A percentile compares a stretch with the other conserved stretches of the same genome.
These are phyloP conservation scores for Allygus modestus DNA, from an alignment of 2,888 invertebrate species.

Conservation along the genomic window DNA sequence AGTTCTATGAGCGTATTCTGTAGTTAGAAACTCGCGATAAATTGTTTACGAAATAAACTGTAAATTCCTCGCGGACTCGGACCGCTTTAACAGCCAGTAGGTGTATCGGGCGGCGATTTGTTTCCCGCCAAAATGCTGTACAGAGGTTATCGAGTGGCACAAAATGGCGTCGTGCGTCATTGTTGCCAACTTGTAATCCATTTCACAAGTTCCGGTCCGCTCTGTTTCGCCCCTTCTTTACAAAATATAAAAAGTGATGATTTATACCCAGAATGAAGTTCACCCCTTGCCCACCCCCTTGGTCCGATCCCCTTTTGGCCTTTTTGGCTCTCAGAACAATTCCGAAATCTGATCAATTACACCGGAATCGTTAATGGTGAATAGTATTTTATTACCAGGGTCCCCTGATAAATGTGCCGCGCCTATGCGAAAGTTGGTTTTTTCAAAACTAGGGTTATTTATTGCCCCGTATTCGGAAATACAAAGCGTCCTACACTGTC, in stretches of 20 bases:
- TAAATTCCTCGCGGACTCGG: too few species aligned
- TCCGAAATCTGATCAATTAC: constrained; percentile 63
- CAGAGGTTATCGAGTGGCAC: constrained; percentile 56
- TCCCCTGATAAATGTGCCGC: constrained; percentile 36
- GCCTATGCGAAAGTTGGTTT: constrained; percentile 58
- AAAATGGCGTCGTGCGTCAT: constrained; percentile 54
- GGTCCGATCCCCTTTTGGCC: constrained; percentile 6
- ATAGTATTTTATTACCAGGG: constrained; percentile 63
- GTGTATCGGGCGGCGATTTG: constrained; percentile 8
- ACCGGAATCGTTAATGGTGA: constrained; percentile 58
- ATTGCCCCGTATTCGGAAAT: constrained; percentile 46
- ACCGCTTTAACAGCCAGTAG: neutral
- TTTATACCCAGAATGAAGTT: constrained; percentile 55
- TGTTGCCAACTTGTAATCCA: constrained; percentile 47
- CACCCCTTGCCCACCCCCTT: constrained; percentile 49
- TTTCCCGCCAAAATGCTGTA: constrained; percentile 15
- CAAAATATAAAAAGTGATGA: constrained; percentile 60
- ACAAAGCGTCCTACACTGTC: constrained; percentile 35
- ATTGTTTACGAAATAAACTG: too few species aligned
- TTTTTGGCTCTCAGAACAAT: constrained; percentile 44
- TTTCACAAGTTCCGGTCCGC: constrained; percentile 60
- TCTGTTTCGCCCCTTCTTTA: constrained; percentile 48
- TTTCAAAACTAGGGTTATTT: constrained; percentile 58
- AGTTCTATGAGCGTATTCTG: too few species aligned
- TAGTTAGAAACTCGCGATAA: too few species aligned